Base-by-base conservation (phyloP, 2,113 vertebrate genomes). In the Taxidea taxus region DNA sequence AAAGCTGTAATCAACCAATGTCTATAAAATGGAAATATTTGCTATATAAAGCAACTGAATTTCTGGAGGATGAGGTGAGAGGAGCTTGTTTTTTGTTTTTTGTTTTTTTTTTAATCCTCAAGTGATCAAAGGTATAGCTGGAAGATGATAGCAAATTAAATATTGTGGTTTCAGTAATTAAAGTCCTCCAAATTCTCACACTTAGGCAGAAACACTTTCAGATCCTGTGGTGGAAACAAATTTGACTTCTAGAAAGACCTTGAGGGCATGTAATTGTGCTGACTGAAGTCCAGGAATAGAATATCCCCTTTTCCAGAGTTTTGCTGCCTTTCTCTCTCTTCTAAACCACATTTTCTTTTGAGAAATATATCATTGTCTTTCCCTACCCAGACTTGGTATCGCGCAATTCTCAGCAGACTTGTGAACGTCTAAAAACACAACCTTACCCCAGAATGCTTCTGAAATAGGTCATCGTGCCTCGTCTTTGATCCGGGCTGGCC, bases 101-200 rank as follows among this genome's bases (percentile, higher is more conserved):
- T n/a, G 25, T 44, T 44, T 62, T 37, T 34, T 64, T 44, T 39
- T n/a, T 7, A 21, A 64, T 84, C 34, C 15, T 74, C 56, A 81
- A 47, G 47, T 72, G 16, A 94, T 87, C 47, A 84, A 94, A 95
- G 62, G 56, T 49, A 90, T n/a, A n/a, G 25, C 56, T 54, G 13
- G 56, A 84, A 54, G 64, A 91, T 78, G 66, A 90, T 7, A 97
- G 92, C 75, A 96, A 96, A 90, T 91, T 97, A 96, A 98, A 98
- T 97, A 91, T n/a, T 95, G 96, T 90, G 95, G 77, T 77, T 97
- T 97, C 88, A 94, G 94, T 92, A 95, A 95, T 6, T 58, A 91
- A 96, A 66, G 54, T 82, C 31, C 11, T 90, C 37, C 27, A 47
- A 56, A 54, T 18, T 23, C 68, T 90, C 74, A 89, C 74, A 64